Evolutionary conservation across 2,797 vertebrate species (phyloP).

Genomic region (Brachyalestes nurse): DNA sequence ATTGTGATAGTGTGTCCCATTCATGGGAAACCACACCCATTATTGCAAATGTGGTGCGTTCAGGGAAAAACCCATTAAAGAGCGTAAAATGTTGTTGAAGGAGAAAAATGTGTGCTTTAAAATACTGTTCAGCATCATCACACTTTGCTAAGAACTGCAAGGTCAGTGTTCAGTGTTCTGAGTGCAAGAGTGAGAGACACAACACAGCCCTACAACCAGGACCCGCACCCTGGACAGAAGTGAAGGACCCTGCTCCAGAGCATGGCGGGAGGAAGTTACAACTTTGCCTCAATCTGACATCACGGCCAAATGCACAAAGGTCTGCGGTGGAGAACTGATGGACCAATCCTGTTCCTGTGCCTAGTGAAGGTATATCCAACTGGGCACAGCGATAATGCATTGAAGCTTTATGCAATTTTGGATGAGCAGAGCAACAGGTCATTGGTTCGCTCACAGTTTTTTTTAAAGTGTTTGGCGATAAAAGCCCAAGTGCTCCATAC

Average conservation of each 20-base stretch:
- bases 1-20: not conserved
- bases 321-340: constrained; percentile 25
- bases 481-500: constrained; percentile 9
- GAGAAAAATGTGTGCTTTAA: too few relatives aligned
- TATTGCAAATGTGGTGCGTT: constrained; percentile 45
- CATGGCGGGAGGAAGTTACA: constrained; percentile 28
- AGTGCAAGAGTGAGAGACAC: constrained; percentile 31
- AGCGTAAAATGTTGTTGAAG: constrained; percentile 51
- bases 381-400: constrained; percentile 1
- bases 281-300: not conserved
- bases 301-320: constrained; percentile 27
- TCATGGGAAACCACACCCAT: constrained; percentile 48
- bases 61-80: constrained; percentile 18
- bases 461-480: constrained; percentile 22
- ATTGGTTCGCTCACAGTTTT: constrained; percentile 34
- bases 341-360: constrained; percentile 28
- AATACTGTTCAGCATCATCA: too few relatives aligned
- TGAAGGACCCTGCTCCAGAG: not conserved
- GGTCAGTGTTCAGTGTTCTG: constrained; percentile 13
- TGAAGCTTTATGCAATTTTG: constrained; percentile 29
- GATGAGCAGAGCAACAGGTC: constrained; percentile 51
- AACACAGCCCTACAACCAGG: constrained; percentile 23
- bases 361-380: constrained; percentile 35
- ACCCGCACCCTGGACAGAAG: not conserved
- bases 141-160: constrained; percentile 50